Evolutionary conservation across 1,140 invertebrate genomes (phyloP).

Genomic region (Drosophila rhopaloa): DNA sequence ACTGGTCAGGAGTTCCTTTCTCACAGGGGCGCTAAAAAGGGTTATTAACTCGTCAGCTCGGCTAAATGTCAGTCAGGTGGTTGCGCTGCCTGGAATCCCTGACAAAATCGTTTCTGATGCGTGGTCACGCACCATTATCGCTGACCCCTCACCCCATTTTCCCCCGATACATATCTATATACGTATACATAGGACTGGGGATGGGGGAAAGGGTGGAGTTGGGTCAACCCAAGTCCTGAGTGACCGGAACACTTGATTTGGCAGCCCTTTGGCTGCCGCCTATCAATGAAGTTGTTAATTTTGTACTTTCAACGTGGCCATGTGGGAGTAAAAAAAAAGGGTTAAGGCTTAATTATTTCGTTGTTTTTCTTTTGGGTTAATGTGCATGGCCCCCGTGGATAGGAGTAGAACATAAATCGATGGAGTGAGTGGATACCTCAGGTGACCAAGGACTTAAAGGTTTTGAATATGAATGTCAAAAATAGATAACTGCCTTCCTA

Average conservation of each 20-base stretch:
- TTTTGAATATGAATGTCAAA: constrained; percentile 3
- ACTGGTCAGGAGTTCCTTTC: constrained; percentile 22
- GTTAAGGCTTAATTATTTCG: constrained; percentile 52
- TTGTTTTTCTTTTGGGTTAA: constrained; percentile 55
- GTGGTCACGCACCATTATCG: constrained; percentile 84
- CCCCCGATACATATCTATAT: not conserved
- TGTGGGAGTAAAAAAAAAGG: constrained; percentile 5
- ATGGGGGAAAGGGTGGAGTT: not conserved
- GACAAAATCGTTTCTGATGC: constrained; percentile 83
- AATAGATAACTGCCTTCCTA: constrained; percentile 8
- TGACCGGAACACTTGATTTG: constrained; percentile 58
- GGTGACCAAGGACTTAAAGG: not conserved
- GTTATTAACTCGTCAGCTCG: constrained; percentile 84
- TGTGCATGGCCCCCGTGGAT: constrained; percentile 15
- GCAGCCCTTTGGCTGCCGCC: constrained; percentile 58
- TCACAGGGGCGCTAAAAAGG: constrained; percentile 76
- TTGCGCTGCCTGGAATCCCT: constrained; percentile 45
- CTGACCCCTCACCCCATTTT: constrained; percentile 12
- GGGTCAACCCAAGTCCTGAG: not conserved
- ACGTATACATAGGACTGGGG: not conserved
- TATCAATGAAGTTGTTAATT: constrained; percentile 83
- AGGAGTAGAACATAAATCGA: not conserved
- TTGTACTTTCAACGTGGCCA: constrained; percentile 27
- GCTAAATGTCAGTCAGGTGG: constrained; percentile 79
- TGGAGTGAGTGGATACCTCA: not conserved